phyloP scores from a whole-genome alignment of 2,888 invertebrate genomes.

The Eurytoma californica region DNA sequence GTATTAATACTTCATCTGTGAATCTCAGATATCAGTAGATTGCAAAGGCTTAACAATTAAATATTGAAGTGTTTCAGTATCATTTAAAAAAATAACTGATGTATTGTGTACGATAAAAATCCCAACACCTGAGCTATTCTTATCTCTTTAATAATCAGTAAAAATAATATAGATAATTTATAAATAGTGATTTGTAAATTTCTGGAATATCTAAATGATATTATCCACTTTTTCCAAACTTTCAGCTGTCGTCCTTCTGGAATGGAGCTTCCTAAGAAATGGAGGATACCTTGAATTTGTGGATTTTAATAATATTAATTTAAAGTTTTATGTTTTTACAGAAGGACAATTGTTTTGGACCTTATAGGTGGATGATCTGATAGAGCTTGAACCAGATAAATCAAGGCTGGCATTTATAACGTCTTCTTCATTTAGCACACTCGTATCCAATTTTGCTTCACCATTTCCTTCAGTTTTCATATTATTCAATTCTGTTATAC shows the following conservation, averaged over 20 bases:
- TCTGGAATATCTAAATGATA: too few relatives aligned
- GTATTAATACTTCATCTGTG: too few relatives aligned
- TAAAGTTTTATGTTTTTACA: conserved; percentile 39
- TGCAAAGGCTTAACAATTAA: too few relatives aligned
- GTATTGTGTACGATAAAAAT: too few relatives aligned
- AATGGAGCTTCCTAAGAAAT: not conserved
- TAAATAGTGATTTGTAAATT: too few relatives aligned
- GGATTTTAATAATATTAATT: not conserved
- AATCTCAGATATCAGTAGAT: too few relatives aligned
- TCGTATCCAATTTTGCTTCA: conserved; percentile 54
- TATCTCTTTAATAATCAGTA: too few relatives aligned
- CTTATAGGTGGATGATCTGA: conserved; percentile 33
- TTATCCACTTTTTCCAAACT: too few relatives aligned
- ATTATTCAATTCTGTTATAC: conserved; percentile 76
- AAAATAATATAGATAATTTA: too few relatives aligned
- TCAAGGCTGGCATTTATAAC: conserved; percentile 32
- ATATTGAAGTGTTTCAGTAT: too few relatives aligned
- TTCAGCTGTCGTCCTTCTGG: not conserved
- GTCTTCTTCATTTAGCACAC: conserved; percentile 10
- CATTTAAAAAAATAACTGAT: too few relatives aligned
- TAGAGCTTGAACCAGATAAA: conserved; percentile 32
- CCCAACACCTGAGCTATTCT: too few relatives aligned
- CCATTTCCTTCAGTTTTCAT: conserved; percentile 63
- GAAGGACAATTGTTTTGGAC: conserved; percentile 44
- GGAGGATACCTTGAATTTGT: not conserved